Evolutionary conservation across 2,113 vertebrate species (phyloP), one percentile per base, ranked within the genome.

Genomic region (Tenrec ecaudatus): DNA sequence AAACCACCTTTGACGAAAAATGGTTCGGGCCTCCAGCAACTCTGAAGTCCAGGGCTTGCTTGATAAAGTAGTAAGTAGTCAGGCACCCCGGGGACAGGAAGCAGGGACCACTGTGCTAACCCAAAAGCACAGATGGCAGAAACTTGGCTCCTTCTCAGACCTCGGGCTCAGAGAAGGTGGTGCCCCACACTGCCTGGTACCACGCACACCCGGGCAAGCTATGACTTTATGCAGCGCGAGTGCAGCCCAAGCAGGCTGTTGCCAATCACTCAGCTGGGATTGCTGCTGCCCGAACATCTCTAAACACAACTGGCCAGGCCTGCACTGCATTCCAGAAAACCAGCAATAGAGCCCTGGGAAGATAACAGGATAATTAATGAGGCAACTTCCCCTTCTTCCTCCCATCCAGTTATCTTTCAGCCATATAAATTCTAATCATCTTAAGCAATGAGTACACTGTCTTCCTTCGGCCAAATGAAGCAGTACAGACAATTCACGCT

Each of bases 361-460:
- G 95, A 94, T 88, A 93, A 89, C 82, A 84, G 91, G 90, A 92
- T 94, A 85, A 93, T 93, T 90, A 89, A 94, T 38, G 73, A 87
- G 75, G 82, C 90, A 47, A 88, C 86, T 95, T 94, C 90, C 92
- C 89, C 83, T 96, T 86, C 88, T 88, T 88, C 78, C 43, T 93
- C 53, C 33, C 38, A 92, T 29, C 60, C 31, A 58, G 89, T 27
- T 66, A 62, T 88, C 95, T 86, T 76, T 91, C 92, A 89, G 86
- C 81, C 80, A 73, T 94, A 93, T 90, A 85, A 90, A 94, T 93
- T 91, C 88, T 90, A 77, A 71, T 85, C 85, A 3, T 93, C 78
- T 95, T 91, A 85, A 95, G 88, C 85, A 91, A 75, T 94, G 86
- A 89, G 53, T 20, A 68, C n/a, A 81, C 29, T 89, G n/a, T 92